Conservation (phyloP, 2,797 vertebrate genomes). For the Chloroceryle inda region DNA sequence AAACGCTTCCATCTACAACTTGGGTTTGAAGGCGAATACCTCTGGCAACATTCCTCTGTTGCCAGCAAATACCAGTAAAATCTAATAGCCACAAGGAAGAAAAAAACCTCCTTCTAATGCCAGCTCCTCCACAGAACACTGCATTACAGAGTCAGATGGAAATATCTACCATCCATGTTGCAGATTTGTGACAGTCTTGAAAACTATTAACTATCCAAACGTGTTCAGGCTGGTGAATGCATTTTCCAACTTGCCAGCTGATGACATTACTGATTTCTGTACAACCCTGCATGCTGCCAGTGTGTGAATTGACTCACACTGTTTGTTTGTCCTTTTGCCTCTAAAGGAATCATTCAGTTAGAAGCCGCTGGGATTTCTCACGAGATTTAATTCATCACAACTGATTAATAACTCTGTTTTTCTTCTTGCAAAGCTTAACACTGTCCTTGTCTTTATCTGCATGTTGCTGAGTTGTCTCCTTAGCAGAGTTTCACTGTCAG, state of each 20-base stretch:
- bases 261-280: not conserved
- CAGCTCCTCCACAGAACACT: not conserved
- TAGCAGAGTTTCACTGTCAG: not conserved
- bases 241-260: not conserved
- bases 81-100: not conserved
- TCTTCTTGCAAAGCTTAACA: not conserved
- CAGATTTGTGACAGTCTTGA: not conserved
- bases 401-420: not conserved
- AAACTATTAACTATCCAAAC: not conserved
- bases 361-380: not conserved
- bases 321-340: not conserved
- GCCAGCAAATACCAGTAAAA: not conserved
- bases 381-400: not conserved
- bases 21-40: not conserved
- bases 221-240: not conserved
- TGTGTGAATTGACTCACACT: not conserved
- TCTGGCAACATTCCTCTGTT: not conserved
- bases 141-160: not conserved
- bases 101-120: not conserved
- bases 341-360: not conserved
- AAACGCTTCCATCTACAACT: not conserved
- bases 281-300: not conserved
- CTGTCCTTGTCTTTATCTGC: not conserved
- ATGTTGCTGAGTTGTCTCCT: not conserved
- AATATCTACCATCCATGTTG: not conserved